Conservation (phyloP, 2,797 vertebrate genomes). For the Micromesistius poutassou region DNA sequence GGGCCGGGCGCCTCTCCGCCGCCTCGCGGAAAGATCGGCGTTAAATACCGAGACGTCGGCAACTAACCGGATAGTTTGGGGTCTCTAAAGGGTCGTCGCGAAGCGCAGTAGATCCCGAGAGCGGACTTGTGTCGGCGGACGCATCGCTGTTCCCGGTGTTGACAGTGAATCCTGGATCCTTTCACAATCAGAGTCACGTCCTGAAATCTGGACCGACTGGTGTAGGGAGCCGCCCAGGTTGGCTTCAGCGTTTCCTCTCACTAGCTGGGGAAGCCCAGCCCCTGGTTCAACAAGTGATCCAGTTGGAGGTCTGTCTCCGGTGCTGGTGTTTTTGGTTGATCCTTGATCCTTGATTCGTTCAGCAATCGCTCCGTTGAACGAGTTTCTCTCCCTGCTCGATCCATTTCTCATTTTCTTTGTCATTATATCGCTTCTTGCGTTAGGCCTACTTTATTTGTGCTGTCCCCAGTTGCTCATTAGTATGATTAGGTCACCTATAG, state of each 20-base stretch:
- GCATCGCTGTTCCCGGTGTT: too few relatives aligned
- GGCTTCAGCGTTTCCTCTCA: not conserved
- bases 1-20: too few relatives aligned
- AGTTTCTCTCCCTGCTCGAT: not conserved
- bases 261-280: not conserved
- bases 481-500: too few relatives aligned
- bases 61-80: too few relatives aligned
- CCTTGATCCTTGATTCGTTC: constrained; percentile 16
- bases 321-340: not conserved
- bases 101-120: too few relatives aligned
- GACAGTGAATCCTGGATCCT: not conserved
- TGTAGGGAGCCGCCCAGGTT: not conserved
- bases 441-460: not conserved
- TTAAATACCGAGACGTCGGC: not conserved
- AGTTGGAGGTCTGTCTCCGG: not conserved
- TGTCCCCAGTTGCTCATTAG: too few relatives aligned
- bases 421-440: not conserved
- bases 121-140: too few relatives aligned
- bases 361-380: constrained; percentile 20
- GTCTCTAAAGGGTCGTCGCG: too few relatives aligned
- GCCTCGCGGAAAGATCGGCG: not conserved
- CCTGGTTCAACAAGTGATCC: not conserved
- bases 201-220: not conserved
- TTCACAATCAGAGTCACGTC: not conserved
- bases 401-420: not conserved